phyloP scores from a whole-genome alignment of 2,797 vertebrate species.

The Periparus ater region DNA sequence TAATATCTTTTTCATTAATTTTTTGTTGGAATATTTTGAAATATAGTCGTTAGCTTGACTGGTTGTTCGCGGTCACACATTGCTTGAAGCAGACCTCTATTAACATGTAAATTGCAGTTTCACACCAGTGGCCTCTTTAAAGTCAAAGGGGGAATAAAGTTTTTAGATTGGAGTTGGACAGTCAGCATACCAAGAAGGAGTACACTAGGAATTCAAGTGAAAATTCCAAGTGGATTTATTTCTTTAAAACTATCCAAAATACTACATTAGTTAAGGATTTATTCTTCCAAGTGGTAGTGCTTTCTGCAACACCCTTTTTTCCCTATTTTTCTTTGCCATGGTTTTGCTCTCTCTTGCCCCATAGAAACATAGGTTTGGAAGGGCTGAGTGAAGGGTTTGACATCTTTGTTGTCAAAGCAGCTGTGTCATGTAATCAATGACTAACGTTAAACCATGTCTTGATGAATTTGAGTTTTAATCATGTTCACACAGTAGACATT shows the following conservation, averaged over 20 bases:
- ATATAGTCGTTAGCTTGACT: not conserved
- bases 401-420: not conserved
- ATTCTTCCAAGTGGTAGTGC: not conserved
- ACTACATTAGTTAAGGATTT: not conserved
- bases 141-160: conserved; percentile 36
- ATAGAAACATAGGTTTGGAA: not conserved
- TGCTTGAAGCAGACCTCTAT: conserved; percentile 44
- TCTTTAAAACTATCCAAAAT: not conserved
- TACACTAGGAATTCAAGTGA: not conserved
- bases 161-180: not conserved
- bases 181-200: not conserved
- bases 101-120: conserved; percentile 52
- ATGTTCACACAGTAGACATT: not conserved
- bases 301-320: not conserved
- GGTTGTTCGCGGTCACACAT: not conserved
- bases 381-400: not conserved
- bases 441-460: not conserved
- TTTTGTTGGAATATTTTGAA: conserved; percentile 29
- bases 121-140: conserved; percentile 1
- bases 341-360: not conserved
- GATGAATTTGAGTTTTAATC: not conserved
- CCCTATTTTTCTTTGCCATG: not conserved
- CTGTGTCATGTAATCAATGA: not conserved
- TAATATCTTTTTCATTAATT: conserved; percentile 2
- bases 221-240: not conserved